These are phyloP conservation scores for Aegotheles bennettii DNA, from an alignment of 2,113 vertebrate species.

Conservation along the genomic window DNA sequence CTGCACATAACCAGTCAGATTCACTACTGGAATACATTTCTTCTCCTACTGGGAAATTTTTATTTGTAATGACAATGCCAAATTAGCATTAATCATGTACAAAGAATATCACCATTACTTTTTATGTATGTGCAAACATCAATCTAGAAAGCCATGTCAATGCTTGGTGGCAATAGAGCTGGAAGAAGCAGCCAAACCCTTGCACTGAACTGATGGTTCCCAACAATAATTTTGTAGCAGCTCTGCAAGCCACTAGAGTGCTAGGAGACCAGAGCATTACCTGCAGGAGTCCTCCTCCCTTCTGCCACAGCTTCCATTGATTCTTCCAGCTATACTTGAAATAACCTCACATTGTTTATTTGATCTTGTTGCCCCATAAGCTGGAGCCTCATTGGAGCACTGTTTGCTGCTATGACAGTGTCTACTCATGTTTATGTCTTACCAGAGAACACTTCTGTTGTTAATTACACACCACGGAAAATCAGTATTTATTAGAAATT, in stretches of 20 bases:
- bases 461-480: background rate
- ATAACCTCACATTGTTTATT: background rate
- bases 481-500: background rate
- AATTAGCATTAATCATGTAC: background rate
- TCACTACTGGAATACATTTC: background rate
- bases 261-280: background rate
- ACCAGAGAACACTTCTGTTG: background rate
- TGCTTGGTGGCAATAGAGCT: background rate
- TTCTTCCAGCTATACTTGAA: background rate
- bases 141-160: background rate
- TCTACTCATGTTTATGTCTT: background rate
- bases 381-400: background rate
- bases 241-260: background rate
- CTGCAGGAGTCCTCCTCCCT: rapidly evolving
- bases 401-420: background rate
- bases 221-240: background rate
- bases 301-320: background rate
- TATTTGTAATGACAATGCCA: background rate
- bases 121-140: background rate
- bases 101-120: background rate
- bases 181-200: background rate
- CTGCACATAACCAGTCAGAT: background rate
- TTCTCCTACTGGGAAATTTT: background rate
- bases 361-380: background rate
- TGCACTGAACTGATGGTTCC: background rate